Percentiles rank a stretch among this genome's conserved stretches.
These are phyloP conservation scores for Pomatostomus ruficeps DNA, from an alignment of 2,113 vertebrate species.

Conservation along the genomic window DNA sequence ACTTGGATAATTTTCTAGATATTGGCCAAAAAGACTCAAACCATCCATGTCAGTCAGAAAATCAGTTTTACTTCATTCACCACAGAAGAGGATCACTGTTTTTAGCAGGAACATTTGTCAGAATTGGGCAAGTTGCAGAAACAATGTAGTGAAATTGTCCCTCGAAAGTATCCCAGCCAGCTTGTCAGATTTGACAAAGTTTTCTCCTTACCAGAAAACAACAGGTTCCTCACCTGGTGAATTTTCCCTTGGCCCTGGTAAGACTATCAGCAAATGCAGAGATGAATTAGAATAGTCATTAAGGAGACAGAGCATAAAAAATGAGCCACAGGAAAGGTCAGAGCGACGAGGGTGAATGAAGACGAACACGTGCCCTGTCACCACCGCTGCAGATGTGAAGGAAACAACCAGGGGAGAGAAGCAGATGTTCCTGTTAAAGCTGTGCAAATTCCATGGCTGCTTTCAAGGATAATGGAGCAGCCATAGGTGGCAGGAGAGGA, in stretches of 20 bases:
- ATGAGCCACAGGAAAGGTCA: conserved; percentile 38
- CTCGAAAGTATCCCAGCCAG: background rate
- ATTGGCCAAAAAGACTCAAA: background rate
- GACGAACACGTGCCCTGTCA: background rate
- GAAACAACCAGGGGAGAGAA: background rate
- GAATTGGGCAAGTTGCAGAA: background rate
- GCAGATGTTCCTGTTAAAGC: background rate
- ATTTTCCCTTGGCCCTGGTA: conserved; percentile 9
- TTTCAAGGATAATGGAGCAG: conserved; percentile 24
- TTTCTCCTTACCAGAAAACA: background rate
- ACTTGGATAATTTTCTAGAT: background rate
- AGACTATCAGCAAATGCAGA: background rate
- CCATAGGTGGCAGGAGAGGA: background rate
- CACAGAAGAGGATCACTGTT: background rate
- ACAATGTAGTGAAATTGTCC: background rate
- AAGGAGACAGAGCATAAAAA: conserved; percentile 35
- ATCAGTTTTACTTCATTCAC: background rate
- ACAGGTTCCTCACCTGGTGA: conserved; percentile 1
- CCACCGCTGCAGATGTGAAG: background rate
- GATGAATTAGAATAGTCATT: conserved; percentile 32
- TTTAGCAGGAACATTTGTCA: background rate
- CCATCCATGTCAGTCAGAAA: background rate
- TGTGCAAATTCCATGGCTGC: background rate
- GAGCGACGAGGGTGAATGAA: background rate
- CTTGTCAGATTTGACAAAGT: background rate